These are phyloP conservation scores for Epistrophella euchroma DNA, from an alignment of 2,888 invertebrate genomes.

Conservation along the genomic window DNA sequence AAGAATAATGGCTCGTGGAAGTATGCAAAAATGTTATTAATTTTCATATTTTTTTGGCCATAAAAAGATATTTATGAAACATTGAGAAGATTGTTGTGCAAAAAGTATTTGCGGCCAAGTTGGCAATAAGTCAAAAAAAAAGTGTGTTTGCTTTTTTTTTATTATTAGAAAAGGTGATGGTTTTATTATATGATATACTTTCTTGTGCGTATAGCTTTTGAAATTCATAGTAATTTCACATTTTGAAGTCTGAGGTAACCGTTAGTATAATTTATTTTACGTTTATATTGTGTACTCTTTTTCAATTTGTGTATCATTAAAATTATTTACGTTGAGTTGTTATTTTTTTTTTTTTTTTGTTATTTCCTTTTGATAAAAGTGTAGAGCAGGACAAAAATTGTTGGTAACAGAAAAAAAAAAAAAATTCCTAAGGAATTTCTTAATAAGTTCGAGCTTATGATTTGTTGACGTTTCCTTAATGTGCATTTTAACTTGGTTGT, in stretches of 20 bases:
- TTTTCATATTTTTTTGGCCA: conserved; percentile 70
- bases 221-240: conserved; percentile 49
- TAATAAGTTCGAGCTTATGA: conserved; percentile 61
- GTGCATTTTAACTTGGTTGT: conserved; percentile 33
- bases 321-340: conserved; percentile 56
- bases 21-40: conserved; percentile 75
- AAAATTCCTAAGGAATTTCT: conserved; percentile 55
- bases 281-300: conserved; percentile 52
- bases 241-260: conserved; percentile 35
- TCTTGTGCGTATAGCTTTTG: background rate
- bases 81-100: conserved; percentile 72
- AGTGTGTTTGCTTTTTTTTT: conserved; percentile 29
- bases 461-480: conserved; percentile 69
- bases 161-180: conserved; percentile 5
- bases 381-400: conserved; percentile 18
- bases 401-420: conserved; percentile 2
- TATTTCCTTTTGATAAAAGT: background rate
- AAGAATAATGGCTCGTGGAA: conserved; percentile 65
- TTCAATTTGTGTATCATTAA: conserved; percentile 73
- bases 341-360: background rate
- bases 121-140: conserved; percentile 66
- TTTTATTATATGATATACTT: background rate
- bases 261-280: conserved; percentile 44
- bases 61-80: conserved; percentile 75
- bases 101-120: conserved; percentile 72